phyloP scores from a whole-genome alignment of 2,797 vertebrate species.

The Pelobates cultripes region DNA sequence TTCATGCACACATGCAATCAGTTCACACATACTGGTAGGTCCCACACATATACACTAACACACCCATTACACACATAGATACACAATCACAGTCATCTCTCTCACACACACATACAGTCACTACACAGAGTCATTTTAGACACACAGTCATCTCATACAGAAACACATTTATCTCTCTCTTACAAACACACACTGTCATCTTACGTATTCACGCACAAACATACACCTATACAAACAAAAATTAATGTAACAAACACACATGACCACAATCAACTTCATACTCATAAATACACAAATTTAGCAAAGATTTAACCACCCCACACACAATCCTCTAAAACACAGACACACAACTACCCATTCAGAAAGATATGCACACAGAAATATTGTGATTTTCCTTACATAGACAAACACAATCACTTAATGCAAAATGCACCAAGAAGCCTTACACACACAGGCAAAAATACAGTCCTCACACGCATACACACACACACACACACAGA shows the following conservation, averaged over 20 bases:
- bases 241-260: no score
- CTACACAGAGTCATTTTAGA: no score
- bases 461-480: neutral
- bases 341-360: neutral
- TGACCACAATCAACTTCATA: no score
- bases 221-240: no score
- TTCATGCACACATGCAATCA: neutral
- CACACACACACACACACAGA: slow-evolving; percentile 5
- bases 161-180: neutral
- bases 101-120: no score
- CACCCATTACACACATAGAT: no score
- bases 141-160: no score
- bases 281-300: no score
- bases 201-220: neutral
- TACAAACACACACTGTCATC: neutral
- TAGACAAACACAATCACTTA: neutral
- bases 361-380: neutral
- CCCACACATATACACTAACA: no score
- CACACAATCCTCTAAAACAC: neutral
- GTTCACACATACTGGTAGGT: no score
- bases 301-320: neutral
- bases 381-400: neutral
- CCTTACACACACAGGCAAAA: neutral
- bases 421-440: neutral
- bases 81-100: no score